phyloP scores from a whole-genome alignment of 2,797 vertebrate genomes.

The Chloroceryle inda region DNA sequence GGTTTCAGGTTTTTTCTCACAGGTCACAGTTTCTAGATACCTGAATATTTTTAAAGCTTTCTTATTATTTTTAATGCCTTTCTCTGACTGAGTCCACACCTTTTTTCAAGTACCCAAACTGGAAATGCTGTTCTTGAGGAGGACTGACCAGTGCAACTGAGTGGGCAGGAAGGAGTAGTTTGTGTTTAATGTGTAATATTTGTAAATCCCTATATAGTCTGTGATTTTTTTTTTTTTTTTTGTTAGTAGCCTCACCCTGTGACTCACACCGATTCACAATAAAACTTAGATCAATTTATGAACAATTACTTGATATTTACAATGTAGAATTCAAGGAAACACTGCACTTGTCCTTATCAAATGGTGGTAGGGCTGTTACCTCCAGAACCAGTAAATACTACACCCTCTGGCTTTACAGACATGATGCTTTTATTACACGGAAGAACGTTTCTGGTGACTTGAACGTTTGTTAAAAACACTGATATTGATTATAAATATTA shows the following conservation, averaged over 20 bases:
- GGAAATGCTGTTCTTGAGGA: not conserved
- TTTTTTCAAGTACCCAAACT: not conserved
- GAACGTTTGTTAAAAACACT: not conserved
- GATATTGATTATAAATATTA: not conserved
- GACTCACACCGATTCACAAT: not conserved
- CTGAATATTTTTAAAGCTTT: not conserved
- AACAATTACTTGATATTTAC: not conserved
- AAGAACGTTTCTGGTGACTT: not conserved
- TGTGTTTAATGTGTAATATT: not conserved
- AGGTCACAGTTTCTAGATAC: not conserved
- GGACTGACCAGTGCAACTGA: not conserved
- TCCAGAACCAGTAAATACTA: not conserved
- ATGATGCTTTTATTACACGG: not conserved
- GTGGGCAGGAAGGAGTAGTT: constrained; percentile 8
- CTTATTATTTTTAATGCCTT: not conserved
- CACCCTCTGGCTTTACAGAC: not conserved
- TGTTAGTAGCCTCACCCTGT: not conserved
- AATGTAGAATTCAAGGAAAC: not conserved
- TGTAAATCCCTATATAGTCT: not conserved
- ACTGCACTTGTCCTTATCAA: not conserved
- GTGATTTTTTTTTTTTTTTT: not conserved
- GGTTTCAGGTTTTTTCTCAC: not conserved
- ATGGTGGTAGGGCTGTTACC: not conserved
- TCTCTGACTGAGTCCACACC: not conserved
- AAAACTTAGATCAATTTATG: not conserved